Base-by-base conservation (phyloP, 2,113 vertebrate species). In the Psilopogon haemacephalus region DNA sequence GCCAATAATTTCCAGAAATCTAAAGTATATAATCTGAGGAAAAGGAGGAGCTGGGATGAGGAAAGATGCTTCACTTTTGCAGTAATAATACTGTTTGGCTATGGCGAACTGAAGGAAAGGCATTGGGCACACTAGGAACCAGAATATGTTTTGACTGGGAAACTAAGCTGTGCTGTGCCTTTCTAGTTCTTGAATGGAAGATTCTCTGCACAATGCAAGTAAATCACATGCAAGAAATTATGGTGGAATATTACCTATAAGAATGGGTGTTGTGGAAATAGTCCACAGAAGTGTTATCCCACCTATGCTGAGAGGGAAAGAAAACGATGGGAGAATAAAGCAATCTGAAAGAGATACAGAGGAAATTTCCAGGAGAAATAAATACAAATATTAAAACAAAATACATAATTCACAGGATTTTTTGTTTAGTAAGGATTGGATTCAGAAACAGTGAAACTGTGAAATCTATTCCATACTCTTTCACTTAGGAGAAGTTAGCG, bases 221-320 rank as follows among this genome's bases (percentile, higher is more conserved):
- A 46, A 59, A 79, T 79, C 38, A 16, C 24, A 4, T 50, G 28
- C 11, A 64, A 52, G 26, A 67, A 92, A 18, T 76, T 20, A 6
- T 40, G 19, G 15, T 6, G 1, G 2, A 65, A 55, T 10, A 10
- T 19, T 24, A 63, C n/a, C 6, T n/a, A 12, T 15, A 38, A 40
- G 38, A 71, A 20, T 50, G 27, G 33, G 68, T 64, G 28, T 3
- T 8, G 20, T 21, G 13, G 15, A 10, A 88, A 26, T 37, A 50
- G 6, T 6, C 2, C 4, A 5, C 23, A 42, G 11, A 11, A 12
- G 8, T 23, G 2, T 50, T 62, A 40, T 50, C 7, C 6, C 6
- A 35, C 15, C 52, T 27, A 7, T 67, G 12, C 8, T 63, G n/a
- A 55, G n/a, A 69, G 42, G 15, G 8, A 77, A 23, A 54, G 13